A percentile compares a stretch with the other conserved stretches of the same genome.
phyloP scores from a whole-genome alignment of 2,797 vertebrate species.

The Schizopygopsis malacanthus region DNA sequence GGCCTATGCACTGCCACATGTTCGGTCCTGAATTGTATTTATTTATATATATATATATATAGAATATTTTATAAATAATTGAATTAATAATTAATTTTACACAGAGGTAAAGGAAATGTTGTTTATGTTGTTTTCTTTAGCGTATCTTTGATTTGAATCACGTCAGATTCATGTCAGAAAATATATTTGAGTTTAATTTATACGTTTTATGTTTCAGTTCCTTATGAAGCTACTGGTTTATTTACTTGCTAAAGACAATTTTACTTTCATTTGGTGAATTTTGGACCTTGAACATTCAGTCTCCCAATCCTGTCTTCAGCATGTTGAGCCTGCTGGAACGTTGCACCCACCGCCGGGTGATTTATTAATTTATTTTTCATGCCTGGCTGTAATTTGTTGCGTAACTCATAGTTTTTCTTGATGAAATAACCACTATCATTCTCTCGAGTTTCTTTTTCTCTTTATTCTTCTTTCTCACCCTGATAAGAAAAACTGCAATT shows the following conservation, averaged over 20 bases:
- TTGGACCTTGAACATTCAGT: not conserved
- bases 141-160: not conserved
- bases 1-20: not conserved
- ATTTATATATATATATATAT: not conserved
- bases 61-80: not conserved
- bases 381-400: slow-evolving; percentile 32
- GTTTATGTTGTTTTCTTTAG: not conserved
- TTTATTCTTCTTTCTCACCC: slow-evolving; percentile 60
- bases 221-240: not conserved
- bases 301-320: not conserved
- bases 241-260: not conserved
- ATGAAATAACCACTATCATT: slow-evolving; percentile 73
- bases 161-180: not conserved
- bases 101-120: not conserved
- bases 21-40: too few species aligned
- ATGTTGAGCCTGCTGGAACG: not conserved
- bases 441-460: slow-evolving; percentile 54
- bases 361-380: not conserved
- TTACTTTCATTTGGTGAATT: not conserved
- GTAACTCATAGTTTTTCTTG: slow-evolving; percentile 64
- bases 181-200: not conserved
- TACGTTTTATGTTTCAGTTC: not conserved
- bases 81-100: not conserved
- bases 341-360: not conserved
- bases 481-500: slow-evolving; percentile 75